phyloP scores from a whole-genome alignment of 2,888 invertebrate genomes.

The Anthoptus insignis region DNA sequence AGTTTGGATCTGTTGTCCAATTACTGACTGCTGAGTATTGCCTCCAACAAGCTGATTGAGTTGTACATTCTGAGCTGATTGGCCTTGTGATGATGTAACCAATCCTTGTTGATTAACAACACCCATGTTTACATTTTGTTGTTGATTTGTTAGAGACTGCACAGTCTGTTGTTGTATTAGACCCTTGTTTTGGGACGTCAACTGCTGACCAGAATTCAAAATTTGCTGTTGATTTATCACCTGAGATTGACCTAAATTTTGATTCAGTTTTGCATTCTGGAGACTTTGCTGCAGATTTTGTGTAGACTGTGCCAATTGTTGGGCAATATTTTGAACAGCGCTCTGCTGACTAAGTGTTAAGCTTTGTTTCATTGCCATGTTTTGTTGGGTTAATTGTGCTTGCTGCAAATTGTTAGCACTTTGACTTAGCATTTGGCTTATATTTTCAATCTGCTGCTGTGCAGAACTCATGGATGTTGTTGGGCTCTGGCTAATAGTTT shows the following conservation, averaged over 20 bases:
- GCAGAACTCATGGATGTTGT: slow-evolving; percentile 86
- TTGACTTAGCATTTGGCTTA: slow-evolving; percentile 86
- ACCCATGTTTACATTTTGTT: slow-evolving; percentile 80
- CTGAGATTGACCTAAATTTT: slow-evolving; percentile 75
- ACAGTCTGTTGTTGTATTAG: slow-evolving; percentile 79
- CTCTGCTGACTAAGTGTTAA: slow-evolving; percentile 77
- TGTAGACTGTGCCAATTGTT: slow-evolving; percentile 78
- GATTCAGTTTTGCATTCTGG: slow-evolving; percentile 81
- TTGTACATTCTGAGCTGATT: slow-evolving; percentile 71
- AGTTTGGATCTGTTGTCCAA: slow-evolving; percentile 83
- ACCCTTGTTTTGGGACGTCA: slow-evolving; percentile 73
- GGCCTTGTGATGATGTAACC: slow-evolving; percentile 74
- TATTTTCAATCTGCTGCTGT: slow-evolving; percentile 88
- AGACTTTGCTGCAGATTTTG: slow-evolving; percentile 73
- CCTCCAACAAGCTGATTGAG: slow-evolving; percentile 79
- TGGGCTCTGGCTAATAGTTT: slow-evolving; percentile 69
- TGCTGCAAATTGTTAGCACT: slow-evolving; percentile 82
- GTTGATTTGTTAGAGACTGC: slow-evolving; percentile 75
- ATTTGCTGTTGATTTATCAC: slow-evolving; percentile 79
- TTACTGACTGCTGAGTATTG: slow-evolving; percentile 70
- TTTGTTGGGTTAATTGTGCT: slow-evolving; percentile 77
- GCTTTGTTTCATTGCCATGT: slow-evolving; percentile 78
- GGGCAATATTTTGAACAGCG: slow-evolving; percentile 81
- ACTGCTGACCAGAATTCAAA: slow-evolving; percentile 82
- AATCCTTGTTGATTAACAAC: slow-evolving; percentile 76